Base-by-base conservation (phyloP, 2,113 vertebrate species). In the Vicugna pacos region DNA sequence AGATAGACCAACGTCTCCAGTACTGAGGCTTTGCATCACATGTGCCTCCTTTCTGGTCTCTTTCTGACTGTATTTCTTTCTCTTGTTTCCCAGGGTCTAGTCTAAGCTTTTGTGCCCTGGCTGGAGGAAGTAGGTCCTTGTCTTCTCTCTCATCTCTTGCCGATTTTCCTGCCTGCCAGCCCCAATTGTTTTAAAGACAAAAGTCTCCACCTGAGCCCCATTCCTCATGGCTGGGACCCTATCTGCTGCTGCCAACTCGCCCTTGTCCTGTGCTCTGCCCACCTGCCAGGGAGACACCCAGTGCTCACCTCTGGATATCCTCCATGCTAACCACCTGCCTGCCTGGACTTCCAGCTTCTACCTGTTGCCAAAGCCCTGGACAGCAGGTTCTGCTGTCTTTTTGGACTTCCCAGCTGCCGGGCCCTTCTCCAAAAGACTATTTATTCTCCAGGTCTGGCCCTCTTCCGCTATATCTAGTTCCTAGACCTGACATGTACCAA, bases 321-420 rank as follows among this genome's bases (percentile, higher is more conserved):
- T 54, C 4, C 19, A 24, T 91, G 73, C 92, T 90, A 94, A 42
- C 89, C 91, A 93, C 96, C 86, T 95, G 77, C 79, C 54, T 65
- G 46, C 38, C 86, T 86, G 85, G 82, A 88, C 60, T 24, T 93
- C 69, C 60, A 73, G 30, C 69, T 94, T 86, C 16, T 20, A 58
- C 56, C 77, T 88, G 17, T 65, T 75, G 94, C 89, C 96, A 97
- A 79, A 64, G 20, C 9, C 75, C 69, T 69, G 64, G 77, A 80
- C 1, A 65, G 73, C 28, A 52, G 7, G 6, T 73, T 69, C n/a
- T 95, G 82, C 73, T 48, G 30, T 89, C 56, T 69, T 91, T 76
- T 54, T 90, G 54, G 82, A 67, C 69, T 89, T 88, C n/a, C 82
- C 86, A 82, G 67, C 28, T 93, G 72, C 67, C 85, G 46, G 64